Base-by-base conservation (phyloP, 2,797 vertebrate species). In the Amniataba percoides region DNA sequence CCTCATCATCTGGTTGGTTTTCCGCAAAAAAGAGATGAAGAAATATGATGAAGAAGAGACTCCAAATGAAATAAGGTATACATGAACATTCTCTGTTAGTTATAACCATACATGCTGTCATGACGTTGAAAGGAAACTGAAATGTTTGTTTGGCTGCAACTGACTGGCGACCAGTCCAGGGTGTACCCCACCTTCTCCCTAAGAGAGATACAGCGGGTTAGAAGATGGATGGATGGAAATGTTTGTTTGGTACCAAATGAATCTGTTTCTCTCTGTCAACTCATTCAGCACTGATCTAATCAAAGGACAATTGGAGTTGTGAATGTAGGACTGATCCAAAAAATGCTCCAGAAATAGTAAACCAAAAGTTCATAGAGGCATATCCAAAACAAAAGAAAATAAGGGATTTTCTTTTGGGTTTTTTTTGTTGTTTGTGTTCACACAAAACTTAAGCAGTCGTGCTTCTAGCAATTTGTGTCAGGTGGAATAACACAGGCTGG, bases 31-130 rank as follows among this genome's bases (percentile, higher is more conserved):
- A 87, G 96, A 97, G 80, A 97, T 96, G 87, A 96, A 97, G 89
- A 98, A 97, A 89, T 97, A 97, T 0, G 97, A 99, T 88, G 97
- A 99, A 70, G 97, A 98, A 70, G 97, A 99, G 80, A 95, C 95
- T 3, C 97, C 97, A 21, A 99, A 99, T 73, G 97, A 99, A 93
- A 99, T 99, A 86, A 96, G 97, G 97, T 98, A 77, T 1, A 46
- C 4, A 13, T 15, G 16, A 19, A 65, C 21, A 2, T 27, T 25
- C 3, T 57, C 13, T 19, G 27, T 15, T 12, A 27, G 13, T 3
- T 18, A 15, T 12, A 53, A 27, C 1, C 13, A 45, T n/a, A 53
- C 27, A 42, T 21, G 14, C 0, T 0, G 18, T 42, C 27, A 23
- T 53, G 13, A 80, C n/a, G 36, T 56, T 53, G 8, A 58, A 45